Evolutionary conservation across 2,113 vertebrate species (phyloP).

Genomic region (Delphinus delphis): DNA sequence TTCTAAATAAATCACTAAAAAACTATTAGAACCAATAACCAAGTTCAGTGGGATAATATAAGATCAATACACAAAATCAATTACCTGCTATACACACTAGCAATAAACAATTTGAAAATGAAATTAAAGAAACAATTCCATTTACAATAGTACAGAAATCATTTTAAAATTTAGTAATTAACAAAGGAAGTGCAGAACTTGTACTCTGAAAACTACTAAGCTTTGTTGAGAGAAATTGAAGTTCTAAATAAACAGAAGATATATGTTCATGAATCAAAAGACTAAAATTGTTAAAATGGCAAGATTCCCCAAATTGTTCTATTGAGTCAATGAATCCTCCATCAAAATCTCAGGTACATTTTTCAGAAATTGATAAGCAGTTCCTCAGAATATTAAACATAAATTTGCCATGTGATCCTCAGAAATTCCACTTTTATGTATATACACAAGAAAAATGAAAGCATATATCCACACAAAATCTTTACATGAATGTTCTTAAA

Average conservation of each 20-base stretch:
- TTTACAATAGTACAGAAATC: background rate
- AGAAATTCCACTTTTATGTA: background rate
- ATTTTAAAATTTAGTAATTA: background rate
- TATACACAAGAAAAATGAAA: slow-evolving; percentile 6
- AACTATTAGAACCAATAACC: background rate
- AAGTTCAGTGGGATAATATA: background rate
- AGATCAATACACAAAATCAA: background rate
- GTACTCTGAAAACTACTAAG: background rate
- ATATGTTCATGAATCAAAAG: background rate
- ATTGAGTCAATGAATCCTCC: background rate
- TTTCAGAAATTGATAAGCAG: background rate
- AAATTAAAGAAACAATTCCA: background rate
- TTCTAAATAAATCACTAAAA: background rate
- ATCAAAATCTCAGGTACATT: background rate
- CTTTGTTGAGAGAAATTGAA: background rate
- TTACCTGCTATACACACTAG: background rate
- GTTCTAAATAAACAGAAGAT: background rate
- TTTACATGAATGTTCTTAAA: background rate
- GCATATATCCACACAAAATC: background rate
- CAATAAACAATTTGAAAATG: background rate
- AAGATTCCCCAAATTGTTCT: background rate
- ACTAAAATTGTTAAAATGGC: background rate
- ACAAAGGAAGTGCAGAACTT: background rate
- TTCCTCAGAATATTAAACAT: background rate
- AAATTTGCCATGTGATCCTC: background rate